Conservation (phyloP, 2,113 vertebrate species). For the Epinephelus fuscoguttatus region DNA sequence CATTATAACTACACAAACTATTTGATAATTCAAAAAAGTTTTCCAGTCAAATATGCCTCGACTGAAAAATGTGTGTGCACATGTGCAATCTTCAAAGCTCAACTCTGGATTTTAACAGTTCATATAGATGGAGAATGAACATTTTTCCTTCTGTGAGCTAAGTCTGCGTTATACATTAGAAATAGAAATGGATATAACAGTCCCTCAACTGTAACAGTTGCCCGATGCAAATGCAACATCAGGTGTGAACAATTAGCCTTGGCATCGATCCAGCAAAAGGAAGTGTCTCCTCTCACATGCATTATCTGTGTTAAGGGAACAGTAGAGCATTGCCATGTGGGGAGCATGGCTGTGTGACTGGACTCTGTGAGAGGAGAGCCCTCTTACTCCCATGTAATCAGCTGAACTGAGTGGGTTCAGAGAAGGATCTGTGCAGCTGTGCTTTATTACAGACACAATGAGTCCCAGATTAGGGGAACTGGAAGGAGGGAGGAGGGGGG, state of each 20-base stretch:
- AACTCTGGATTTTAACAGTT: not conserved
- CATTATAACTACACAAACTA: slow-evolving; percentile 24
- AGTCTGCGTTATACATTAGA: slow-evolving; percentile 3
- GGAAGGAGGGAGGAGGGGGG: slow-evolving; percentile 53
- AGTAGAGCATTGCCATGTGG: slow-evolving; percentile 60
- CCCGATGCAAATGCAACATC: slow-evolving; percentile 44
- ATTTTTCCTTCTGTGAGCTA: slow-evolving; percentile 12
- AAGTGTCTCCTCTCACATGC: slow-evolving; percentile 61
- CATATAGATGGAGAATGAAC: not conserved
- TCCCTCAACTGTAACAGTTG: slow-evolving; percentile 22
- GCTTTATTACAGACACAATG: slow-evolving; percentile 85
- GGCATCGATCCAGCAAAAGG: slow-evolving; percentile 53
- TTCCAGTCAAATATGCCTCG: not conserved
- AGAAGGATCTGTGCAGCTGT: slow-evolving; percentile 81
- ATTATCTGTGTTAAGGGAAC: slow-evolving; percentile 55
- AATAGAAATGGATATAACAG: slow-evolving; percentile 18
- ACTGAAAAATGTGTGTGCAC: not conserved
- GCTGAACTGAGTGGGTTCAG: slow-evolving; percentile 76
- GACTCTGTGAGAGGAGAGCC: slow-evolving; percentile 54
- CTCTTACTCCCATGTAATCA: slow-evolving; percentile 75
- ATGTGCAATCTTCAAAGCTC: not conserved
- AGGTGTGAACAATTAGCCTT: slow-evolving; percentile 70
- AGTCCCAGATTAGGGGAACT: slow-evolving; percentile 82
- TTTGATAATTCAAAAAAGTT: slow-evolving; percentile 16
- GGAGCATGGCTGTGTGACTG: slow-evolving; percentile 59